These are phyloP conservation scores for Leptobrachium ailaonicum DNA, from an alignment of 2,113 vertebrate species.

Conservation along the genomic window DNA sequence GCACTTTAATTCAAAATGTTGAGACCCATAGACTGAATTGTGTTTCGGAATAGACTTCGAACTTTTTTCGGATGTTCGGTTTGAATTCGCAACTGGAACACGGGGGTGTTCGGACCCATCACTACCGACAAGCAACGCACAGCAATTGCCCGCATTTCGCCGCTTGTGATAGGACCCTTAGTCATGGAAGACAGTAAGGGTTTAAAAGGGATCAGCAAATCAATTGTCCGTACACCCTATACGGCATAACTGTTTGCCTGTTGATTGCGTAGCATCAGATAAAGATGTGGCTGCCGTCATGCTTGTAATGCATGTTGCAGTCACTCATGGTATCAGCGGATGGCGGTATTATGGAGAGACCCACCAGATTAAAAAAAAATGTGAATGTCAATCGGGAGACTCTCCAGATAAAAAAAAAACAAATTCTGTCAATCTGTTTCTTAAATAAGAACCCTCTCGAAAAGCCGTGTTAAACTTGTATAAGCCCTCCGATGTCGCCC, in stretches of 20 bases:
- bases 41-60: too few species aligned
- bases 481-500: conserved; percentile 24
- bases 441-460: conserved; percentile 44
- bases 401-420: too few species aligned
- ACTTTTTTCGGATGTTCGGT: too few species aligned
- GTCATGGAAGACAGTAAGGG: conserved; percentile 37
- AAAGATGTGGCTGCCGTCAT: conserved; percentile 30
- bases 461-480: conserved; percentile 31
- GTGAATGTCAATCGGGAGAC: too few species aligned
- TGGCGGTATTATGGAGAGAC: conserved; percentile 34
- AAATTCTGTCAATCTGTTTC: conserved; percentile 42
- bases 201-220: conserved; percentile 46
- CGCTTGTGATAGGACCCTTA: too few species aligned
- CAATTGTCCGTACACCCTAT: conserved; percentile 39
- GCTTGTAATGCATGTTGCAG: conserved; percentile 37
- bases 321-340: conserved; percentile 26
- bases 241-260: conserved; percentile 41
- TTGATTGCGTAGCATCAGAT: conserved; percentile 34
- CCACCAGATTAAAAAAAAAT: too few species aligned
- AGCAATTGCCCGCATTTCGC: too few species aligned
- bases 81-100: too few species aligned
- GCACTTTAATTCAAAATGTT: too few species aligned
- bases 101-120: too few species aligned
- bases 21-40: too few species aligned
- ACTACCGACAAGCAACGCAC: too few species aligned